Percentiles rank a stretch among this genome's conserved stretches.
Conservation (phyloP, 2,888 invertebrate genomes). For the Drosophila differens region DNA sequence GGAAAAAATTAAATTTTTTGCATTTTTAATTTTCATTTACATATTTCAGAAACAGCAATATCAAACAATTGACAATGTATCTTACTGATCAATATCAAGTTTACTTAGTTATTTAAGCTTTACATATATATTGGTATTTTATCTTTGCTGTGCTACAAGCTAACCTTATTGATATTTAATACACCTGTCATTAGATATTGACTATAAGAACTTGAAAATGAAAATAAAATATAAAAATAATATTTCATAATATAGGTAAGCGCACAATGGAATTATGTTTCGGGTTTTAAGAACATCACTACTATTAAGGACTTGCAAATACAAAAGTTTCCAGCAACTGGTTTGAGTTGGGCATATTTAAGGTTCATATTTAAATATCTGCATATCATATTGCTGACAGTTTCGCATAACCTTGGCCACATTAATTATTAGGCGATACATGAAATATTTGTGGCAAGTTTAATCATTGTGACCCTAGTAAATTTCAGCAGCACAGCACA, state of each 20-base stretch:
- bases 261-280: not conserved
- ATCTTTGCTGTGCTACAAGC: not conserved
- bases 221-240: not conserved
- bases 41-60: not conserved
- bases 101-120: not conserved
- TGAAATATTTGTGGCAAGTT: conserved; percentile 56
- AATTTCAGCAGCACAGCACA: conserved; percentile 10
- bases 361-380: conserved; percentile 58
- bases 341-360: conserved; percentile 43
- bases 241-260: not conserved
- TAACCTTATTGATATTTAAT: not conserved
- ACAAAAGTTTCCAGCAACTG: conserved; percentile 5
- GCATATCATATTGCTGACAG: conserved; percentile 57
- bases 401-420: conserved; percentile 67
- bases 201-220: not conserved
- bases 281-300: conserved; percentile 12
- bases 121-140: not conserved
- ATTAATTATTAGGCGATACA: conserved; percentile 63
- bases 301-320: not conserved
- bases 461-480: conserved; percentile 49
- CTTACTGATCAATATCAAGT: not conserved
- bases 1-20: not conserved
- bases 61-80: not conserved
- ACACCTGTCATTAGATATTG: not conserved
- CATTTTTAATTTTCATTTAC: not conserved